Evolutionary conservation across 2,113 vertebrate genomes (phyloP).

Genomic region (Rattus rattus): DNA sequence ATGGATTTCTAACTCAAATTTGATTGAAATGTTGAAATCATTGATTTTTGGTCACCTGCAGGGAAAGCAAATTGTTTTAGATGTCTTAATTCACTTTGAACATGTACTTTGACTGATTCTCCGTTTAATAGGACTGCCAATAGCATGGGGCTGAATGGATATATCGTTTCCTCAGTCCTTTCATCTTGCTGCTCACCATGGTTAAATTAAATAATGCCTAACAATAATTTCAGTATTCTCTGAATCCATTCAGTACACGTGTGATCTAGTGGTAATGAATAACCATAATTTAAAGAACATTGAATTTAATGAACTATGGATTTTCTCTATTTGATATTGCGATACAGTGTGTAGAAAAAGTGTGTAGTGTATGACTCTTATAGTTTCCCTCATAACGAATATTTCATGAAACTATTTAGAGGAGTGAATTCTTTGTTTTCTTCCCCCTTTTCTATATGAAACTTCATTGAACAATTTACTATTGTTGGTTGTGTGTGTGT

Average conservation of each 20-base stretch:
- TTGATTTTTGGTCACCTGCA: neutral
- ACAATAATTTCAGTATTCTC: neutral
- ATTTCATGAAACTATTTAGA: constrained; percentile 17
- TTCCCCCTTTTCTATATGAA: neutral
- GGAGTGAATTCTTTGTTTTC: neutral
- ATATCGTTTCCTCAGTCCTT: neutral
- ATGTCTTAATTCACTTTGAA: constrained; percentile 14
- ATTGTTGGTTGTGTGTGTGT: neutral
- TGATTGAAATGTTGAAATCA: constrained; percentile 37
- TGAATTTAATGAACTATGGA: neutral
- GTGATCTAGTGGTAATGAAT: neutral
- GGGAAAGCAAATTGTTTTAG: neutral
- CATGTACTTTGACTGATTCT: neutral
- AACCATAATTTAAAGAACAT: neutral
- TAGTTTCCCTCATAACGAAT: constrained; percentile 8
- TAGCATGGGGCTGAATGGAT: neutral
- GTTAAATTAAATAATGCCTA: constrained; percentile 27
- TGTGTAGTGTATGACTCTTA: neutral
- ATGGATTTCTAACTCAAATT: neutral
- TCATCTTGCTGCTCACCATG: neutral
- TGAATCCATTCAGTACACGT: constrained; percentile 27
- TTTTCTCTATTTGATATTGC: constrained; percentile 46
- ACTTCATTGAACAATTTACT: constrained; percentile 9
- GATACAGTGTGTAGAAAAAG: neutral
- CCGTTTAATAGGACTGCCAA: neutral